Evolutionary conservation across 2,888 invertebrate species (phyloP).

Genomic region (Ecliptopera silaceata): DNA sequence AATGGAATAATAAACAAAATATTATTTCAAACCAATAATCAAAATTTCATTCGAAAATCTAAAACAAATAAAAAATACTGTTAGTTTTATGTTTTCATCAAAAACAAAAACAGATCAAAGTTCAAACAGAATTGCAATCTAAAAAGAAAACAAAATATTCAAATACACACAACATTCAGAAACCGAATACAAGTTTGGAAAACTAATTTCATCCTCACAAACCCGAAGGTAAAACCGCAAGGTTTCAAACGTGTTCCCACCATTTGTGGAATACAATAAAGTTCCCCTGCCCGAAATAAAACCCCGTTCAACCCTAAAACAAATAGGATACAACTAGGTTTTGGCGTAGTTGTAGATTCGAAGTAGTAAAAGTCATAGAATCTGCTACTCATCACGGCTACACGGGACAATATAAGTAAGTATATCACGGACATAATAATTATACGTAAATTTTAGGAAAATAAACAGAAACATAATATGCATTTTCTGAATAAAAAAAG

Average conservation of each 20-base stretch:
- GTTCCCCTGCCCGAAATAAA: conserved; percentile 29
- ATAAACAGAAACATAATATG: no score
- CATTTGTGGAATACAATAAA: conserved; percentile 31
- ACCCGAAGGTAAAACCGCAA: conserved; percentile 29
- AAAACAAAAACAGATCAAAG: conserved; percentile 1
- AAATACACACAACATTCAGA: conserved; percentile 18
- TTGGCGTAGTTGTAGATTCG: conserved; percentile 15
- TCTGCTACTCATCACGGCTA: conserved; percentile 12
- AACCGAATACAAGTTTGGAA: conserved; percentile 27
- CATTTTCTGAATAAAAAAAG: no score
- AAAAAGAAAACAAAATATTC: conserved; percentile 26
- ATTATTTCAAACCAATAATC: no score
- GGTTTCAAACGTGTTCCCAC: conserved; percentile 26
- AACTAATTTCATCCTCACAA: conserved; percentile 28
- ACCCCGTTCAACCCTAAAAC: conserved; percentile 23
- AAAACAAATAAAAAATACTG: no score
- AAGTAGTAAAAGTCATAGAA: conserved; percentile 14
- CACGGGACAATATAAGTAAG: no score
- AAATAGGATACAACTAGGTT: conserved; percentile 27
- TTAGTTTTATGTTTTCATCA: no score
- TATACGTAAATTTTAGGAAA: no score
- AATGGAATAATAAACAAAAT: no score
- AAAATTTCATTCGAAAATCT: no score
- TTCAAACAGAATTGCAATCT: neutral
- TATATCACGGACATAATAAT: no score